Conservation (phyloP, 2,888 invertebrate species). For the Luffia ferchaultella region DNA sequence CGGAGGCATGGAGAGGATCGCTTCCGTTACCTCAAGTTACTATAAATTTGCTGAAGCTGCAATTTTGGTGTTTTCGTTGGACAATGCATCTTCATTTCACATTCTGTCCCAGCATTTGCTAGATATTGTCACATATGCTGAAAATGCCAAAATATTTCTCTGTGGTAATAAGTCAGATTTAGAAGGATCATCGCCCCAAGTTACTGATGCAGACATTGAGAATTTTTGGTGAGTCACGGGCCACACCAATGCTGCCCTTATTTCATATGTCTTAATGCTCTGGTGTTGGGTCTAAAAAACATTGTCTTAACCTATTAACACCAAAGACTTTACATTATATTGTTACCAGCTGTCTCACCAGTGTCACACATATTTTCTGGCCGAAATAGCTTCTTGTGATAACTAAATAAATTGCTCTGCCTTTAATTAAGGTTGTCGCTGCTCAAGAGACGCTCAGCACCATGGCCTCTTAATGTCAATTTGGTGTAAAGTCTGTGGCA, state of each 20-base stretch:
- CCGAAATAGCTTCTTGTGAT: too few relatives aligned
- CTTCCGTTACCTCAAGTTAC: constrained; percentile 93
- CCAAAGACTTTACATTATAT: too few relatives aligned
- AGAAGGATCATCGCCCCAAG: constrained; percentile 76
- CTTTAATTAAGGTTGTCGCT: too few relatives aligned
- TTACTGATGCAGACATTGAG: constrained; percentile 88
- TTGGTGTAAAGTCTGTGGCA: too few relatives aligned
- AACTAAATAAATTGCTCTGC: too few relatives aligned
- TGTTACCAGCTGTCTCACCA: too few relatives aligned
- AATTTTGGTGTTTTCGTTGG: constrained; percentile 88
- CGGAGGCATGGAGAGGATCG: constrained; percentile 95
- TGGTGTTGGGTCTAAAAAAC: too few relatives aligned
- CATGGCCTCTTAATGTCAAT: too few relatives aligned
- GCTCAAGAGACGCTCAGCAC: too few relatives aligned
- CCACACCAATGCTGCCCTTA: neutral
- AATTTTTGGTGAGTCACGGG: constrained; percentile 83
- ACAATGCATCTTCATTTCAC: constrained; percentile 92
- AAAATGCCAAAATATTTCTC: constrained; percentile 93
- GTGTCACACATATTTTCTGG: too few relatives aligned
- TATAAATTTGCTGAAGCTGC: constrained; percentile 97
- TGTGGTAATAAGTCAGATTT: constrained; percentile 93
- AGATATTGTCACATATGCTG: constrained; percentile 93
- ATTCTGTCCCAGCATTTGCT: constrained; percentile 90
- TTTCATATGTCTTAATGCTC: too few relatives aligned
- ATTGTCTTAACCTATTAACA: too few relatives aligned